phyloP scores from a whole-genome alignment of 2,888 invertebrate species.

The Tromatobia lineatoria region DNA sequence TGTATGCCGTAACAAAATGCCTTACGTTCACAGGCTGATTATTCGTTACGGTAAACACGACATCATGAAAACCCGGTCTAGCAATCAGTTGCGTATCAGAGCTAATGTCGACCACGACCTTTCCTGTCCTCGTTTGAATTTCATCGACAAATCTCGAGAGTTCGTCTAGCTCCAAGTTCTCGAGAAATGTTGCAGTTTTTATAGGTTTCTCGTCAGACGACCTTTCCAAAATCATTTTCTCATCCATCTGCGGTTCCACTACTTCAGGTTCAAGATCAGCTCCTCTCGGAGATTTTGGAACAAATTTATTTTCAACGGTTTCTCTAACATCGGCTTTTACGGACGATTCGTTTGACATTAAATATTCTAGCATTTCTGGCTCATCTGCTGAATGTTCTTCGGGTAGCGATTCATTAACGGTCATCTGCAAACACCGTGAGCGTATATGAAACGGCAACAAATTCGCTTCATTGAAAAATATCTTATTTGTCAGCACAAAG shows the following conservation, averaged over 20 bases:
- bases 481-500: neutral
- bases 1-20: conserved; percentile 88
- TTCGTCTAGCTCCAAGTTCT: conserved; percentile 71
- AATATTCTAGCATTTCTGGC: neutral
- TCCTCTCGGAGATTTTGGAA: conserved; percentile 4
- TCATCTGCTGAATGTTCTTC: neutral
- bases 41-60: conserved; percentile 92
- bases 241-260: neutral
- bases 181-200: conserved; percentile 36
- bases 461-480: neutral
- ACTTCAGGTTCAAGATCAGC: conserved; percentile 34
- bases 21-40: conserved; percentile 87
- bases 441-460: neutral
- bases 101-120: conserved; percentile 63
- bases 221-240: neutral
- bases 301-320: neutral
- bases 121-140: conserved; percentile 12
- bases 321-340: neutral
- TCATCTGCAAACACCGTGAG: neutral
- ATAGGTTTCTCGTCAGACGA: neutral
- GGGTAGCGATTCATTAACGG: neutral
- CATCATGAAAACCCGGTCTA: conserved; percentile 77
- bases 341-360: neutral
- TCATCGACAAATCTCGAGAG: conserved; percentile 67
- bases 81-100: conserved; percentile 73